Evolutionary conservation across 2,113 vertebrate species (phyloP).

Genomic region (Manacus vitellinus): DNA sequence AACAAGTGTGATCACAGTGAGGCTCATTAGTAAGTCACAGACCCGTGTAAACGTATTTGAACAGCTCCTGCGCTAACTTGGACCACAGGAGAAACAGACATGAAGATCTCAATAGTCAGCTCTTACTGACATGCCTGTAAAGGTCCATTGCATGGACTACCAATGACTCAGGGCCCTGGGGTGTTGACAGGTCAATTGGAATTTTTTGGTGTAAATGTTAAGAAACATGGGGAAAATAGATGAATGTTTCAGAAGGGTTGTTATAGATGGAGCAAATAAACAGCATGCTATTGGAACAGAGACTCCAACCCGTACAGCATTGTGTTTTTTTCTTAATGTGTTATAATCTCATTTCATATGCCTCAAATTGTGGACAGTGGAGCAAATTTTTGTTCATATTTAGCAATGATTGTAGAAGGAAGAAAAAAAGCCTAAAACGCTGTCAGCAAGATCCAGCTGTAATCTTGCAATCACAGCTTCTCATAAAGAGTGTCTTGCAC

Average conservation of each 20-base stretch:
- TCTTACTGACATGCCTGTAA: neutral
- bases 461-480: constrained; percentile 32
- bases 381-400: constrained; percentile 20
- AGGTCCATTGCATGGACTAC: neutral
- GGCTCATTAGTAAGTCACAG: neutral
- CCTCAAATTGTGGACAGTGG: neutral
- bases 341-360: neutral
- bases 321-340: neutral
- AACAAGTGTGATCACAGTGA: neutral
- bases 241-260: neutral
- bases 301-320: neutral
- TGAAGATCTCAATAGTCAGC: neutral
- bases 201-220: neutral
- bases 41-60: neutral
- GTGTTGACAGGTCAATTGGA: neutral
- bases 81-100: neutral
- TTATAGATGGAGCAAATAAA: neutral
- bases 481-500: neutral
- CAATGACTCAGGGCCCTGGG: neutral
- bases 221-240: neutral
- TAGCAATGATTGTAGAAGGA: neutral
- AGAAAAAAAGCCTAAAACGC: neutral
- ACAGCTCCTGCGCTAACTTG: neutral
- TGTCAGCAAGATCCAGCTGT: constrained; percentile 44
- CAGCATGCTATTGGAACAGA: rapidly evolving